These are phyloP conservation scores for Ailurus styani DNA, from an alignment of 2,113 vertebrate species.

Conservation along the genomic window DNA sequence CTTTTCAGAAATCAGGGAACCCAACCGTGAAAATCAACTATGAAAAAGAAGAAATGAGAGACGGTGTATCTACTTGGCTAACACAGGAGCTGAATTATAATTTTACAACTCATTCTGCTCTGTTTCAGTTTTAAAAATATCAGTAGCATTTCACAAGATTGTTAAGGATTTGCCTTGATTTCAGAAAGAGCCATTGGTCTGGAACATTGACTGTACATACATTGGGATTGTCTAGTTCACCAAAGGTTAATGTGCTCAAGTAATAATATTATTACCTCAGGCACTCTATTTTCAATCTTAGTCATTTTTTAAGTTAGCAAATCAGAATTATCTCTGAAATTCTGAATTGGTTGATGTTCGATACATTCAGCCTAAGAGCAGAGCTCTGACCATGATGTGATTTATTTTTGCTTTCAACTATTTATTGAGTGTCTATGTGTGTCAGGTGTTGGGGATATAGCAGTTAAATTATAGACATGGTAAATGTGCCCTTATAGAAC, in stretches of 20 bases:
- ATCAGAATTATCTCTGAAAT: neutral
- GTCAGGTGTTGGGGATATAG: neutral
- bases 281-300: neutral
- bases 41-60: neutral
- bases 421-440: neutral
- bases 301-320: neutral
- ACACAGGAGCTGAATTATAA: neutral
- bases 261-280: neutral
- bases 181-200: neutral
- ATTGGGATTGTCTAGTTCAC: neutral
- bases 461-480: neutral
- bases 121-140: neutral
- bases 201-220: neutral
- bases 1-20: neutral
- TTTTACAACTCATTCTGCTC: neutral
- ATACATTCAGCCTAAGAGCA: neutral
- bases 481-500: neutral
- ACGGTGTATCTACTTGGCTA: neutral
- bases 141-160: neutral
- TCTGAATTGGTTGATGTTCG: neutral
- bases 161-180: neutral
- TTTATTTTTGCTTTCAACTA: neutral
- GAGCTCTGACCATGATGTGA: neutral
- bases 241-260: neutral
- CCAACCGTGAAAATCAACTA: constrained; percentile 1